Percentiles rank a stretch among this genome's conserved stretches.
Conservation (phyloP, 1,140 invertebrate species). For the Lethocerus indicus region DNA sequence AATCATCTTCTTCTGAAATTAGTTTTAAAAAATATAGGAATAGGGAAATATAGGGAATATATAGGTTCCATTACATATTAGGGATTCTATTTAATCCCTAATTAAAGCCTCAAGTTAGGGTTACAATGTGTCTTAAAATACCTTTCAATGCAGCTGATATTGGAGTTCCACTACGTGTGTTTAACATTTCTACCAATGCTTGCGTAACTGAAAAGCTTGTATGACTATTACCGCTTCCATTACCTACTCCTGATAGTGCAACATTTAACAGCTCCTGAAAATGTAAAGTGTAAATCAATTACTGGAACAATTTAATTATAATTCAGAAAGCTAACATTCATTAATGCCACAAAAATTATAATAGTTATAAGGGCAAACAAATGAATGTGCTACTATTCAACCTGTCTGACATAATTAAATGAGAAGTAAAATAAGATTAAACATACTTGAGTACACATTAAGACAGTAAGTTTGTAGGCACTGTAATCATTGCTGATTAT, state of each 20-base stretch:
- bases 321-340: conserved; percentile 2
- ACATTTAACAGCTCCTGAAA: conserved; percentile 33
- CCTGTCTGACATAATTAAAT: not conserved
- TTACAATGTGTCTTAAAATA: no score
- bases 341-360: conserved; percentile 4
- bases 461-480: conserved; percentile 35
- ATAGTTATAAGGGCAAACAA: not conserved
- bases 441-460: conserved; percentile 39
- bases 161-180: conserved; percentile 25
- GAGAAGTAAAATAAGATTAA: conserved; percentile 1
- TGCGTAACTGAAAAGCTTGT: conserved; percentile 38
- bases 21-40: conserved; percentile 1
- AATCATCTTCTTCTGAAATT: conserved; percentile 15
- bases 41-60: not conserved
- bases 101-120: no score
- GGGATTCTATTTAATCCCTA: not conserved
- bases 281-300: not conserved
- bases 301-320: not conserved
- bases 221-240: not conserved
- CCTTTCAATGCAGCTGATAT: not conserved
- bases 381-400: not conserved
- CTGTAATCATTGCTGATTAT: conserved; percentile 34
- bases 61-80: not conserved
- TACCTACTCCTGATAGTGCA: conserved; percentile 22
- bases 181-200: conserved; percentile 37